Percentiles rank a stretch among this genome's conserved stretches.
Evolutionary conservation across 2,888 invertebrate species (phyloP).

Genomic region (Machimus atricapillus): DNA sequence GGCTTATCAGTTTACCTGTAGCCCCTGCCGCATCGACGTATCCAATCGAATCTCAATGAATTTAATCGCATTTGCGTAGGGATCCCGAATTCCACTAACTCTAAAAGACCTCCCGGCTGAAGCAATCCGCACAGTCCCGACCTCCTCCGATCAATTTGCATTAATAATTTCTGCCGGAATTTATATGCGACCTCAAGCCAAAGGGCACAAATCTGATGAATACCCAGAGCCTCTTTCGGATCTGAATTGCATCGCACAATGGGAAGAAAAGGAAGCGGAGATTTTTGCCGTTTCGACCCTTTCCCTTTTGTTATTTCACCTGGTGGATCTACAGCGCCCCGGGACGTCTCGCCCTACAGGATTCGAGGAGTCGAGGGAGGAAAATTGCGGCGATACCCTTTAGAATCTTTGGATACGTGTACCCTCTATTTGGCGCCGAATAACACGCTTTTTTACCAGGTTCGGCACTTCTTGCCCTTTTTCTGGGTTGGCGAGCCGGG

Average conservation of each 20-base stretch:
- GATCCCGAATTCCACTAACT: neutral
- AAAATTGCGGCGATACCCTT: neutral
- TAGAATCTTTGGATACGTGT: neutral
- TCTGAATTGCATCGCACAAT: neutral
- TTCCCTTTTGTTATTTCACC: neutral
- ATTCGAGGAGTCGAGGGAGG: neutral
- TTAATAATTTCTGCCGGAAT: constrained; percentile 15
- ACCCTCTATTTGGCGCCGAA: neutral
- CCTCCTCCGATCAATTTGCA: constrained; percentile 2
- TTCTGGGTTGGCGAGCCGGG: neutral
- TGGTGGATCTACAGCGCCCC: neutral
- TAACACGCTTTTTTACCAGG: neutral
- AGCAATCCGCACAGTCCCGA: neutral
- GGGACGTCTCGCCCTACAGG: neutral
- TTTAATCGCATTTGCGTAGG: neutral
- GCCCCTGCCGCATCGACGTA: neutral
- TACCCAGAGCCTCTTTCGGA: neutral
- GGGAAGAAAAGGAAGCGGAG: neutral
- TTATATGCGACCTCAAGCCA: constrained; percentile 19
- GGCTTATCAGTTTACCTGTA: neutral
- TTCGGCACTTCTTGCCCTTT: neutral
- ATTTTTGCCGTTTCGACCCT: neutral
- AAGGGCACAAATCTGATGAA: neutral
- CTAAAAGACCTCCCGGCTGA: neutral
- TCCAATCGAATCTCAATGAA: constrained; percentile 11